Evolutionary conservation across 2,888 invertebrate species (phyloP), one percentile per base, ranked within the genome.

Genomic region (Drosophila kuntzei): DNA sequence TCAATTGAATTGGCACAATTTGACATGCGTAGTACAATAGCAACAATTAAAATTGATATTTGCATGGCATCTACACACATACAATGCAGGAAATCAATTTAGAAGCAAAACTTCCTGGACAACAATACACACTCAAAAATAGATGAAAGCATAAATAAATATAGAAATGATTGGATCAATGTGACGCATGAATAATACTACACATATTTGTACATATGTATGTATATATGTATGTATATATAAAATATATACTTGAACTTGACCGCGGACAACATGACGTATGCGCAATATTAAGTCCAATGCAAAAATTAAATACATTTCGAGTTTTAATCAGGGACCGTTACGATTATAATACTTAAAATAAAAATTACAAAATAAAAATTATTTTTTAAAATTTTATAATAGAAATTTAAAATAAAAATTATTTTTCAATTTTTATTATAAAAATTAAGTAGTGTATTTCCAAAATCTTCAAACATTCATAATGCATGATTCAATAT

Each of bases 31-130:
- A 87, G 74, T 83, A 80, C 83, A 79, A 75, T 74, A 79, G 80
- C 79, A 86, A 85, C 86, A 87, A 87, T 87, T 86, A 82, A 79
- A 83, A 82, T 78, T 78, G 76, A 76, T 87, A 79, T 85, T 85
- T 80, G 78, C 67, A 76, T 76, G 61, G 50, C 47, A 61, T 11
- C 34, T 39, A 47, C 41, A 12, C 22, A 54, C 41, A 53, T 29
- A n/a, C 51, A 36, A 5, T 25, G 25, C 65, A 61, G 61, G 54
- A 70, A 75, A 70, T 75, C 65, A 65, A 74, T 74, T 75, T 67
- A 18, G 47, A 37, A 16, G 46, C 37, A 25, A 20, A 71, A 68
- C 63, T 64, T 75, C 53, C 63, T 71, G 71, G 6, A 22, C 43
- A 32, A 46, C 27, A 16, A 8, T 62, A 58, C 57, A 53, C 32